Evolutionary conservation across 2,113 vertebrate genomes (phyloP).

Genomic region (Cryptomyrus ogoouensis): DNA sequence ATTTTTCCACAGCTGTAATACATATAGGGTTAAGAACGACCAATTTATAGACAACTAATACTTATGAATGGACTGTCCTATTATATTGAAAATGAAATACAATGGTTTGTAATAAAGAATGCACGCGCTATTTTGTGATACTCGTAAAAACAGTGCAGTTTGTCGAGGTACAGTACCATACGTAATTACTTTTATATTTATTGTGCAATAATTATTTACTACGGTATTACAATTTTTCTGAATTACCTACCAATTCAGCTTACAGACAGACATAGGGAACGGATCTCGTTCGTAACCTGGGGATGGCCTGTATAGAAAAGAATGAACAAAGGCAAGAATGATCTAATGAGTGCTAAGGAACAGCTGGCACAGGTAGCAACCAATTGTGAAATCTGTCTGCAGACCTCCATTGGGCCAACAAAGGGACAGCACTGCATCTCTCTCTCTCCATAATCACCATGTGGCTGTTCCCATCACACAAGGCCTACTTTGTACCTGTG

Average conservation of each 20-base stretch:
- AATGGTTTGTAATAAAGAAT: background rate
- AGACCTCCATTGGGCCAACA: constrained; percentile 51
- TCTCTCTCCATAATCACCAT: constrained; percentile 49
- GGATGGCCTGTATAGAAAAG: background rate
- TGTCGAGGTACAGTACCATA: background rate
- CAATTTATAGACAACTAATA: background rate
- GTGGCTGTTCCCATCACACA: constrained; percentile 33
- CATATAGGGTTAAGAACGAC: background rate
- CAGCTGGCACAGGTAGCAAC: constrained; percentile 50
- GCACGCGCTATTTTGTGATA: background rate
- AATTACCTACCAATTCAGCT: background rate
- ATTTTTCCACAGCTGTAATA: background rate
- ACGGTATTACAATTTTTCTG: background rate
- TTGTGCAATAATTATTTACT: background rate
- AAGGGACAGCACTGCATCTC: constrained; percentile 44
- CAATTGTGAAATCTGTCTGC: constrained; percentile 64
- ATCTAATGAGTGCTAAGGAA: background rate
- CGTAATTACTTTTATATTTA: background rate
- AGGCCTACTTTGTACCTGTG: background rate
- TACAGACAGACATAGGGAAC: background rate
- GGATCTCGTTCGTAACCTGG: background rate
- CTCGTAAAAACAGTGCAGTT: background rate
- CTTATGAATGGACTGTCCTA: background rate
- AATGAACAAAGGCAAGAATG: background rate
- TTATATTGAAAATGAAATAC: background rate